Evolutionary conservation across 1,140 invertebrate genomes (phyloP).

Genomic region (Coenobita brevimanus): DNA sequence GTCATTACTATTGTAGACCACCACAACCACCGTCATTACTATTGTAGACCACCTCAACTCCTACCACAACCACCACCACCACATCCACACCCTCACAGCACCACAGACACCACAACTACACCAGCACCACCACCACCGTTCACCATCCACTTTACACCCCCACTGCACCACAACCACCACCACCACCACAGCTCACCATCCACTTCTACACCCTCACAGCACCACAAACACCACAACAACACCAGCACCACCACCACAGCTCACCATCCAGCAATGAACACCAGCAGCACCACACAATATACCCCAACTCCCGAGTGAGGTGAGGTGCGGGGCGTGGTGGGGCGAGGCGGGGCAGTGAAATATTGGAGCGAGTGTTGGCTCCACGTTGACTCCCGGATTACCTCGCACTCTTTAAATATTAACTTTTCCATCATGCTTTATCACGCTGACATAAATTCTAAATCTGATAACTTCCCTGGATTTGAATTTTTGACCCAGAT

Average conservation of each 20-base stretch:
- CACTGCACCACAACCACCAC: background rate
- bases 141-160: background rate
- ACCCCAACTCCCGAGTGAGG: background rate
- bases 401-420: slow-evolving; percentile 60
- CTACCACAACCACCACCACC: slow-evolving; percentile 4
- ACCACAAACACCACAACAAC: background rate
- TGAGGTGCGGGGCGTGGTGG: too few species aligned
- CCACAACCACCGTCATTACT: background rate
- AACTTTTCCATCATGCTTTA: slow-evolving; percentile 64
- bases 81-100: background rate
- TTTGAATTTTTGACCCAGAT: slow-evolving; percentile 61
- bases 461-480: slow-evolving; percentile 60
- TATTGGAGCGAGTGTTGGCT: slow-evolving; percentile 31
- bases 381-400: slow-evolving; percentile 45
- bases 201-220: too few species aligned
- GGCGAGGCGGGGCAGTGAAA: background rate
- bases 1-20: background rate
- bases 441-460: slow-evolving; percentile 62
- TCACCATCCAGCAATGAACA: background rate
- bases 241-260: background rate
- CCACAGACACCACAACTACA: background rate
- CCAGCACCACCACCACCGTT: background rate
- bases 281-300: background rate
- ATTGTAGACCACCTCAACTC: background rate
- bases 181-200: background rate